phyloP scores from a whole-genome alignment of 2,113 vertebrate species.

The Dissostichus mawsoni region DNA sequence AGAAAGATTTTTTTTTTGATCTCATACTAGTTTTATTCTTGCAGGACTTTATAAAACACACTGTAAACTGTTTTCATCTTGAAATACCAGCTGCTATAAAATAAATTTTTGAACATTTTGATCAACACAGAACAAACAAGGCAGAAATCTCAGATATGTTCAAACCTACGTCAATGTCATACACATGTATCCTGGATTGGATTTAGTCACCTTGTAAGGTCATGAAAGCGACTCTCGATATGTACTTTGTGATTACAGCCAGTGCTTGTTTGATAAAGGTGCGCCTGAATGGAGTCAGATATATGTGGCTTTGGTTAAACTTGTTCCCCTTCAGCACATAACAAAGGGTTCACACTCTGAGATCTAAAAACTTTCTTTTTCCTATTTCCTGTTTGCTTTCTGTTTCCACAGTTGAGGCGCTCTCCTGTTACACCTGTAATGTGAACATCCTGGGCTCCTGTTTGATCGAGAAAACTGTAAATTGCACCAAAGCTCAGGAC shows the following conservation, averaged over 20 bases:
- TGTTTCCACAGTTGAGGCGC: constrained; percentile 32
- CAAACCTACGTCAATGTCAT: constrained; percentile 1
- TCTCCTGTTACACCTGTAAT: constrained; percentile 46
- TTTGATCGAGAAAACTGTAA: not conserved
- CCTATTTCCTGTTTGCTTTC: not conserved
- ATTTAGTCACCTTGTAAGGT: constrained; percentile 36
- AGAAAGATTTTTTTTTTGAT: no score
- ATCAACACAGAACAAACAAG: not conserved
- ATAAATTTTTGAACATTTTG: not conserved
- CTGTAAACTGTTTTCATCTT: not conserved
- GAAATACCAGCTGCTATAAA: not conserved
- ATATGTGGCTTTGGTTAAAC: not conserved
- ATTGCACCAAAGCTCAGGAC: constrained; percentile 4
- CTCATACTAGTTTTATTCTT: not conserved
- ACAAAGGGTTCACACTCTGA: not conserved
- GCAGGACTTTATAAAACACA: not conserved
- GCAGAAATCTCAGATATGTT: not conserved
- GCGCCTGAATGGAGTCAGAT: not conserved
- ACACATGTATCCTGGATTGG: not conserved
- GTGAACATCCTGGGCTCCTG: not conserved
- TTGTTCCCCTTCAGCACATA: not conserved
- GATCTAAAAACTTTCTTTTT: not conserved
- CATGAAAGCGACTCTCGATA: constrained; percentile 1
- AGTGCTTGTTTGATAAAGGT: constrained; percentile 15
- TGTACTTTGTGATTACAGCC: constrained; percentile 30